phyloP scores from a whole-genome alignment of 2,888 invertebrate genomes.

The Nebria salina region DNA sequence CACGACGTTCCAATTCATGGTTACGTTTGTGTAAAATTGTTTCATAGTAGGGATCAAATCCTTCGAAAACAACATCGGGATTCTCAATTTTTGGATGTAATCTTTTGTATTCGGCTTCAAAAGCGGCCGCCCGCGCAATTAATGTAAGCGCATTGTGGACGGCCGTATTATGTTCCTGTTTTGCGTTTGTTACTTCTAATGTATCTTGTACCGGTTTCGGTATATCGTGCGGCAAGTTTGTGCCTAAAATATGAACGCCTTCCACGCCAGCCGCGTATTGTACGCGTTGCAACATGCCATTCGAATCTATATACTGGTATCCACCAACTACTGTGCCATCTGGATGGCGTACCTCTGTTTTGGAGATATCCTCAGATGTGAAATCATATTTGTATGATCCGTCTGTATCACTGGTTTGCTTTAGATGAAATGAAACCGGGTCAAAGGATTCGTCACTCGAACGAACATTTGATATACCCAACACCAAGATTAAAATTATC shows the following conservation, averaged over 20 bases:
- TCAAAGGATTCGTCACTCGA: neutral
- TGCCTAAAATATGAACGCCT: slow-evolving; percentile 49
- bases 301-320: slow-evolving; percentile 19
- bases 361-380: slow-evolving; percentile 4
- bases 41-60: neutral
- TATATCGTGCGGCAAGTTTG: slow-evolving; percentile 48
- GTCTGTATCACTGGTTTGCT: slow-evolving; percentile 42
- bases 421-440: slow-evolving; percentile 41
- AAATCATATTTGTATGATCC: slow-evolving; percentile 9
- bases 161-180: slow-evolving; percentile 49
- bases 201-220: slow-evolving; percentile 51
- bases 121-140: neutral
- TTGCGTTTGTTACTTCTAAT: slow-evolving; percentile 52
- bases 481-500: neutral
- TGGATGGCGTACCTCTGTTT: neutral
- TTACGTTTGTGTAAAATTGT: neutral
- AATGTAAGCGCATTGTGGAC: slow-evolving; percentile 2
- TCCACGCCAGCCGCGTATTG: slow-evolving; percentile 48
- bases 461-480: neutral
- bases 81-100: slow-evolving; percentile 3
- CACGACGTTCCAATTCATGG: neutral
- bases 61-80: neutral
- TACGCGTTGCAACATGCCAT: slow-evolving; percentile 31
- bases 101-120: slow-evolving; percentile 16
- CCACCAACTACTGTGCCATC: slow-evolving; percentile 17